Evolutionary conservation across 1,140 invertebrate genomes (phyloP).

Genomic region (Euura lappo): DNA sequence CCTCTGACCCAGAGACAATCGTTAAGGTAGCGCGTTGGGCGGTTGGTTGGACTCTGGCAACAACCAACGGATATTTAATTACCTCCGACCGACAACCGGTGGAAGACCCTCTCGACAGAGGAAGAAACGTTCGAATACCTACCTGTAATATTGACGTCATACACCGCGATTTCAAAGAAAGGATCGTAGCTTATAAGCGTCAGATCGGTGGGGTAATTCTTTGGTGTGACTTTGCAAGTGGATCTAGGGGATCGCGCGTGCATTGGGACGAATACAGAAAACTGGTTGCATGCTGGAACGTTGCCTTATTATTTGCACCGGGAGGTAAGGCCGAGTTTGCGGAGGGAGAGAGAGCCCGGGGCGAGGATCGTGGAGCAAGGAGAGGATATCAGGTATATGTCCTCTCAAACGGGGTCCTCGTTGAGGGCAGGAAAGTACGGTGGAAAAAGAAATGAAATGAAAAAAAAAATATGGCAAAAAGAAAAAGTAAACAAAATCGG

Average conservation of each 20-base stretch:
- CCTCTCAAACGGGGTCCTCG: not conserved
- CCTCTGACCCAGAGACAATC: conserved; percentile 58
- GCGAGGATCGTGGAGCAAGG: not conserved
- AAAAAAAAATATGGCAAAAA: not conserved
- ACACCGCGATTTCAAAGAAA: not conserved
- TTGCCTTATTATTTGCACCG: not conserved
- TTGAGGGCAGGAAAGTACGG: not conserved
- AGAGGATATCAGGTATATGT: conserved; percentile 10
- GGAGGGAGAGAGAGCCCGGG: not conserved
- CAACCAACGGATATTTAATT: conserved; percentile 58
- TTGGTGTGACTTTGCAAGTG: not conserved
- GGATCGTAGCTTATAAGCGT: too few relatives aligned
- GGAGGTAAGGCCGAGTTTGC: not conserved
- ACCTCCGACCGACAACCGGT: conserved; percentile 34
- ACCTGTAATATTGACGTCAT: not conserved
- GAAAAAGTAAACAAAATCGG: conserved; percentile 40
- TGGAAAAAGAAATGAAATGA: not conserved
- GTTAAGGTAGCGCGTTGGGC: conserved; percentile 56
- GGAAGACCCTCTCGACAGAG: not conserved
- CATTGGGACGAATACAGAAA: not conserved
- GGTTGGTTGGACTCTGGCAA: conserved; percentile 20
- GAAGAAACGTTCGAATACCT: not conserved
- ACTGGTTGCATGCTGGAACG: not conserved
- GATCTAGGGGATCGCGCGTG: not conserved
- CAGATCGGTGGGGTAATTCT: not conserved